Evolutionary conservation across 2,797 vertebrate genomes (phyloP).

Genomic region (Lepus oiostolus): DNA sequence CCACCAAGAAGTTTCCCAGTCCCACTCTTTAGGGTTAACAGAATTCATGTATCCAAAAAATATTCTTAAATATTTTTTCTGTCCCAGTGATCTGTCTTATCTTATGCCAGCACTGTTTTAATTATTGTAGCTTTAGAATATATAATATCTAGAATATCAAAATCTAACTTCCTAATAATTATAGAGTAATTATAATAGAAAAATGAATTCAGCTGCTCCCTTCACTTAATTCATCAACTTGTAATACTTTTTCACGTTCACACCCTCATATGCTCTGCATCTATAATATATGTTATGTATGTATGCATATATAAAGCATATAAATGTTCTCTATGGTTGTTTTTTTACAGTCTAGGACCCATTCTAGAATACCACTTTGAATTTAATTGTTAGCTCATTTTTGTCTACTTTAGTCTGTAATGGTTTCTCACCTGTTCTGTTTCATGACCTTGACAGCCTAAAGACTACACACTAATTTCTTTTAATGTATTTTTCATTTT

Average conservation of each 20-base stretch:
- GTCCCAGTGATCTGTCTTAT: slow-evolving; percentile 24
- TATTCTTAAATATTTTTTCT: neutral
- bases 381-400: neutral
- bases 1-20: neutral
- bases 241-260: neutral
- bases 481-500: no score
- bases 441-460: neutral
- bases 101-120: neutral
- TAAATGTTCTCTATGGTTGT: no score
- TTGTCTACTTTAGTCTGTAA: neutral
- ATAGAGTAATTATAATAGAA: neutral
- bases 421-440: neutral
- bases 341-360: neutral
- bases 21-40: neutral
- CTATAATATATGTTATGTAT: neutral
- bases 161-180: neutral
- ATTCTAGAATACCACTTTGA: neutral
- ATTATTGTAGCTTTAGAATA: slow-evolving; percentile 9
- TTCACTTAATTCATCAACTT: neutral
- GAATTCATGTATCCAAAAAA: neutral
- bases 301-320: neutral
- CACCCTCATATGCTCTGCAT: neutral
- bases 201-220: neutral
- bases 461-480: neutral
- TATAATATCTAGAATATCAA: neutral